Percentiles rank a stretch among this genome's conserved stretches.
Evolutionary conservation across 2,888 invertebrate genomes (phyloP).

Genomic region (Leucania comma): DNA sequence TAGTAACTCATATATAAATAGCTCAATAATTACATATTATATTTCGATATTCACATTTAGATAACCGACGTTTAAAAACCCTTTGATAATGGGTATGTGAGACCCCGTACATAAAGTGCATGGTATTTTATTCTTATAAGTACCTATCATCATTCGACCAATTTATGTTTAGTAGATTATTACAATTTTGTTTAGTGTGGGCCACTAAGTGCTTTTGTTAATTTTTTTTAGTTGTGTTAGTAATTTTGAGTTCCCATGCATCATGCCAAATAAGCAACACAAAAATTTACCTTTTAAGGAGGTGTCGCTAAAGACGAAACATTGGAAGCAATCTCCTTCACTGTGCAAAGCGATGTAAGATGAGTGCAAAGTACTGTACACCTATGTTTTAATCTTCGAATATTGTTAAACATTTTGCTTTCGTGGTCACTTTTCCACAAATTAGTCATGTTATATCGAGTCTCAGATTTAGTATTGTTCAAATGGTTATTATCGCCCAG

Average conservation of each 20-base stretch:
- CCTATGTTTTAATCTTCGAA: slow-evolving; percentile 65
- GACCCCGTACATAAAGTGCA: slow-evolving; percentile 74
- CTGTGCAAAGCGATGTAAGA: slow-evolving; percentile 88
- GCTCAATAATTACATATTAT: slow-evolving; percentile 33
- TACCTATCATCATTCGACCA: slow-evolving; percentile 37
- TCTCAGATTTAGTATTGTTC: slow-evolving; percentile 62
- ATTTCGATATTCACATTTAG: slow-evolving; percentile 36
- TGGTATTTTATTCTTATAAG: slow-evolving; percentile 82
- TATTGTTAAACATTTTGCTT: slow-evolving; percentile 68
- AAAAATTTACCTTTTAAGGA: slow-evolving; percentile 88
- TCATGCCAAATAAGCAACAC: slow-evolving; percentile 89
- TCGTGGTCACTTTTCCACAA: slow-evolving; percentile 65
- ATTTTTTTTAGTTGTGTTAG: slow-evolving; percentile 69
- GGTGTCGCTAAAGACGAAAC: slow-evolving; percentile 81
- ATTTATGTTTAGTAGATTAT: slow-evolving; percentile 53
- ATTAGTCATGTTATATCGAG: slow-evolving; percentile 80
- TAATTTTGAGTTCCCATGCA: slow-evolving; percentile 70
- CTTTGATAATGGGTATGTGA: slow-evolving; percentile 11
- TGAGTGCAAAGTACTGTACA: slow-evolving; percentile 80
- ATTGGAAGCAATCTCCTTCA: slow-evolving; percentile 86
- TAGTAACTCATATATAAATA: slow-evolving; percentile 33
- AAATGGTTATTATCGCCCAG: slow-evolving; percentile 65
- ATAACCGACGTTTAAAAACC: slow-evolving; percentile 1
- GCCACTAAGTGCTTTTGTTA: slow-evolving; percentile 61
- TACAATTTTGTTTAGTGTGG: slow-evolving; percentile 62